Evolutionary conservation across 2,888 invertebrate species (phyloP), one percentile per base, ranked within the genome.

Genomic region (Epinotia demarniana): DNA sequence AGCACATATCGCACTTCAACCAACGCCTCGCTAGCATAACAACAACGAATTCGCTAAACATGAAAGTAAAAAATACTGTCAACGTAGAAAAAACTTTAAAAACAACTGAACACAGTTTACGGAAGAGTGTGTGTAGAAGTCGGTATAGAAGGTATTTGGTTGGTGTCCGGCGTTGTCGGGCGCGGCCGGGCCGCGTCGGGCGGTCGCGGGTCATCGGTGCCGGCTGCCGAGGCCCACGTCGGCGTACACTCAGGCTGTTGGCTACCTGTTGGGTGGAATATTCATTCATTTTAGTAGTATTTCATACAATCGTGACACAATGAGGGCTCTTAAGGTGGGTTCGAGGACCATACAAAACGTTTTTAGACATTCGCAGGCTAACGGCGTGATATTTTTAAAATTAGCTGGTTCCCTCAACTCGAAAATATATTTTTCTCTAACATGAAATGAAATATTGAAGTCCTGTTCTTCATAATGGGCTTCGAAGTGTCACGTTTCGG

Each of bases 211-310:
- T 46, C 64, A 66, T 64, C 49, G 68, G 79, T 79, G 72, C 49
- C 73, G 46, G 60, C 63, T 67, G 57, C 66, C 71, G 49, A 60
- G 81, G 68, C 82, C 78, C 60, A 80, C 81, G 66, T 78, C 78
- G 55, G 71, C 72, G 72, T 75, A 72, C 67, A 79, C 81, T 74
- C 82, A 79, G 77, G 84, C 86, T 85, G 85, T 82, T 79, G 87
- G 90, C 90, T 90, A 90, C 89, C 90, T 90, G 87, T 27, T 33
- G 11, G 9, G 23, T n/a, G 19, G 13, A 9, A 49, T 53, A 23
- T 5, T 27, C 46, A 27, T 27, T 27, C 23, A 27, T 27, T 27
- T n/a, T n/a, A n/a, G n/a, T n/a, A n/a, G n/a, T n/a, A n/a, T n/a
- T n/a, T 23, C 23, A 23, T 23, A 23, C 23, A 23, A 23, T 23